phyloP scores from a whole-genome alignment of 2,113 vertebrate species.

The Nymphicus hollandicus region DNA sequence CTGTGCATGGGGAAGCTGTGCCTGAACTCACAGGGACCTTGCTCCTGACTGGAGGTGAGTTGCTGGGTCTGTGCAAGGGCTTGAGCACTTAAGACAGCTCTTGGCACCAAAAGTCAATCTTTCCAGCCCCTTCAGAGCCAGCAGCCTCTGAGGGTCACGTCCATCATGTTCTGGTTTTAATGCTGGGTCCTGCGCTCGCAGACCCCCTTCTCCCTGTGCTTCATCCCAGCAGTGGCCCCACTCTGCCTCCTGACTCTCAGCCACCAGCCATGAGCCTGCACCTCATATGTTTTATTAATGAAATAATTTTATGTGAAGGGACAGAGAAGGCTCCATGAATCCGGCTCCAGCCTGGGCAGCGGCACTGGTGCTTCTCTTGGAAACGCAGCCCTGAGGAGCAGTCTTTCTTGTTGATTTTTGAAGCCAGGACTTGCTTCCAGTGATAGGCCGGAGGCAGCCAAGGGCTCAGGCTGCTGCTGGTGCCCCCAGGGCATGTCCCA shows the following conservation, averaged over 20 bases:
- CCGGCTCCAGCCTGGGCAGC: not conserved
- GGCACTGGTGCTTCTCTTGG: not conserved
- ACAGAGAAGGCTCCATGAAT: not conserved
- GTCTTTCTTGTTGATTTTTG: fast-evolving
- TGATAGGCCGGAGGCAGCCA: fast-evolving
- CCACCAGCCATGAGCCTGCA: fast-evolving
- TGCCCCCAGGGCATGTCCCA: fast-evolving
- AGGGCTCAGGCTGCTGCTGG: not conserved
- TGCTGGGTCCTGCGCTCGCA: fast-evolving
- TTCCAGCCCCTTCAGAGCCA: fast-evolving
- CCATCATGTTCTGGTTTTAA: fast-evolving
- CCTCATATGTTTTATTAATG: fast-evolving
- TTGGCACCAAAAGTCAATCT: fast-evolving
- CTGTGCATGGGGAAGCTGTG: not conserved
- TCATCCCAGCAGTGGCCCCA: fast-evolving
- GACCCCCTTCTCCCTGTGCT: fast-evolving
- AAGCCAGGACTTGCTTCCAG: not conserved
- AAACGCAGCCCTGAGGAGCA: not conserved
- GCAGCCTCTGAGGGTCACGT: fast-evolving
- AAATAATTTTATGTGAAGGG: not conserved
- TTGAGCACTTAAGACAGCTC: fast-evolving
- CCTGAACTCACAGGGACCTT: not conserved
- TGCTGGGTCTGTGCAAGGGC: not conserved
- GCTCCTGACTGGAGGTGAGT: fast-evolving
- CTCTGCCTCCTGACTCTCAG: fast-evolving